Conservation (phyloP, 92 coral and sea anemone genomes). For the Siderastrea siderea region DNA sequence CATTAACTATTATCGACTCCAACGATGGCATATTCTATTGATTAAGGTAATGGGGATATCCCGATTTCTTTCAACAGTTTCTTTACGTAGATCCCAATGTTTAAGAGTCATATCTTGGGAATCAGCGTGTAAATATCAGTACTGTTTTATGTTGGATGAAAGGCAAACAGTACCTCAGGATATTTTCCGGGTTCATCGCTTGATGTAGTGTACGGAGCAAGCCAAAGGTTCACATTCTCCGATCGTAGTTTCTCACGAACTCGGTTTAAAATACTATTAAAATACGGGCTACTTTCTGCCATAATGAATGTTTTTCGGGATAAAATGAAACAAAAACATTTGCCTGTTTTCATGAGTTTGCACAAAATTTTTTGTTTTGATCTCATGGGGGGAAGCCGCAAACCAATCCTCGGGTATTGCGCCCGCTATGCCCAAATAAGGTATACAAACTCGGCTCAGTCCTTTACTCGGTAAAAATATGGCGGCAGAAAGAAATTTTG, state of each 20-base stretch:
- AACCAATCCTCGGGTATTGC: conserved; percentile 16
- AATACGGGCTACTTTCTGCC: conserved; percentile 55
- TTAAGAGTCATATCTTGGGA: neutral
- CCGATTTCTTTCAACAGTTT: too few species aligned
- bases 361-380: conserved; percentile 18
- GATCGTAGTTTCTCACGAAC: conserved; percentile 84
- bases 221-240: conserved; percentile 92
- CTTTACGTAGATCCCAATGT: too few species aligned
- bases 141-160: neutral
- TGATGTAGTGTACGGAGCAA: conserved; percentile 84
- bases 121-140: neutral
- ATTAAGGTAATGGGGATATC: neutral
- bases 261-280: conserved; percentile 69
- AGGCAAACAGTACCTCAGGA: conserved; percentile 69
- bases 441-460: conserved; percentile 21
- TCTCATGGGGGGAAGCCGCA: conserved; percentile 54
- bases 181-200: conserved; percentile 68
- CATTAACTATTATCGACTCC: too few species aligned
- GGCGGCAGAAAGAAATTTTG: conserved; percentile 56
- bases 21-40: too few species aligned
- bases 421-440: conserved; percentile 34
- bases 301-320: conserved; percentile 8
- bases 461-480: conserved; percentile 19
- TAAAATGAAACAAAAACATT: neutral
- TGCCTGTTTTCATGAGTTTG: conserved; percentile 6